Percentiles rank a stretch among this genome's conserved stretches.
Evolutionary conservation across 2,113 vertebrate genomes (phyloP).

Genomic region (Muntiacus reevesi): DNA sequence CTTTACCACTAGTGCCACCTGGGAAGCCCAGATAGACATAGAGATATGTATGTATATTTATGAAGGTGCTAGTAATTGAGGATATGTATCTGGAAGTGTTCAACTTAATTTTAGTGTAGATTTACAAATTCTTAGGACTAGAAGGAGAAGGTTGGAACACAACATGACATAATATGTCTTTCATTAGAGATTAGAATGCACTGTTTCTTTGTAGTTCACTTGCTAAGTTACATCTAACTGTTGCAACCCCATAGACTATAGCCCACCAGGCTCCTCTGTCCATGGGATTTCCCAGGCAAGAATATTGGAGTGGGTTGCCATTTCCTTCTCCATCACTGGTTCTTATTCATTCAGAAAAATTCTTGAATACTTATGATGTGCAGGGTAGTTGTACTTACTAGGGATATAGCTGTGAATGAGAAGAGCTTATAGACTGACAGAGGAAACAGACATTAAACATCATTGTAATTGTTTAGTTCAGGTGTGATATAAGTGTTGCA

Average conservation of each 20-base stretch:
- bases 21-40: background rate
- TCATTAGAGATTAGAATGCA: background rate
- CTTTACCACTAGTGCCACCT: background rate
- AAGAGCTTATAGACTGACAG: background rate
- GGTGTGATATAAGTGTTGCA: background rate
- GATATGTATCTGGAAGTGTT: background rate
- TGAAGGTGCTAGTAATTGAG: background rate
- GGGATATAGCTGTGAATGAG: background rate
- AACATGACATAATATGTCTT: background rate
- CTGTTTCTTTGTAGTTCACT: background rate
- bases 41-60: background rate
- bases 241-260: background rate
- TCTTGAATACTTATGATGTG: background rate
- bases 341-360: background rate
- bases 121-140: slow-evolving; percentile 5
- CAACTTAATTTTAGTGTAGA: background rate
- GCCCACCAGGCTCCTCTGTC: background rate
- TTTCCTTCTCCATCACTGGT: background rate
- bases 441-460: background rate
- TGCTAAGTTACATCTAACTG: background rate
- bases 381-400: background rate
- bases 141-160: background rate
- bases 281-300: background rate
- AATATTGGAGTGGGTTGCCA: background rate
- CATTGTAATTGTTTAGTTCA: background rate